Percentiles rank a stretch among this genome's conserved stretches.
Evolutionary conservation across 2,797 vertebrate species (phyloP).

Genomic region (Anisognathus igniventris): DNA sequence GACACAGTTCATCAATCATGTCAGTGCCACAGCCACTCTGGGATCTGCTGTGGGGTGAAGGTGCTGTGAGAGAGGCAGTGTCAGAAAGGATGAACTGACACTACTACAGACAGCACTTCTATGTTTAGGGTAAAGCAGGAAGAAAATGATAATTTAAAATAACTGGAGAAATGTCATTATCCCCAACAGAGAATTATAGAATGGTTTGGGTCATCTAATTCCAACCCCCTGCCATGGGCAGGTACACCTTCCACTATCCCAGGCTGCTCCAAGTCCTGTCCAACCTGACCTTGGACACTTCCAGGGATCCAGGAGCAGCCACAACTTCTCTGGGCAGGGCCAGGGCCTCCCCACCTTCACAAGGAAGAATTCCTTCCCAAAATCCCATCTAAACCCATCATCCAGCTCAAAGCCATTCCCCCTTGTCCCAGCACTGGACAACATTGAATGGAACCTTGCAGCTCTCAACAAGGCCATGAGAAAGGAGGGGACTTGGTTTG

Average conservation of each 20-base stretch:
- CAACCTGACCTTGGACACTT: accelerated
- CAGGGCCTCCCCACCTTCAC: accelerated
- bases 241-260: accelerated
- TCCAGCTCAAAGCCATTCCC: not conserved
- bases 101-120: not conserved
- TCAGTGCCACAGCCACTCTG: not conserved
- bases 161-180: not conserved
- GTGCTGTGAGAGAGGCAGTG: not conserved
- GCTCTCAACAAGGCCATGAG: accelerated
- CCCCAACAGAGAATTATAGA: accelerated
- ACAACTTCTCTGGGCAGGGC: not conserved
- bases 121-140: not conserved
- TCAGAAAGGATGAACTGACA: not conserved
- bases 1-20: not conserved
- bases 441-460: not conserved
- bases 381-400: not conserved
- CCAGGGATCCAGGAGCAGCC: not conserved
- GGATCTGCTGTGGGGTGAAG: not conserved
- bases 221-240: accelerated
- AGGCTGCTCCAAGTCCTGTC: accelerated
- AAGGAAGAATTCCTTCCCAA: accelerated
- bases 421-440: too few species aligned
- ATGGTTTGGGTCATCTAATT: not conserved
- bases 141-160: not conserved
- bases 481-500: not conserved